Base-by-base conservation (phyloP, 2,888 invertebrate species). In the Chrysopilus asiliformis region DNA sequence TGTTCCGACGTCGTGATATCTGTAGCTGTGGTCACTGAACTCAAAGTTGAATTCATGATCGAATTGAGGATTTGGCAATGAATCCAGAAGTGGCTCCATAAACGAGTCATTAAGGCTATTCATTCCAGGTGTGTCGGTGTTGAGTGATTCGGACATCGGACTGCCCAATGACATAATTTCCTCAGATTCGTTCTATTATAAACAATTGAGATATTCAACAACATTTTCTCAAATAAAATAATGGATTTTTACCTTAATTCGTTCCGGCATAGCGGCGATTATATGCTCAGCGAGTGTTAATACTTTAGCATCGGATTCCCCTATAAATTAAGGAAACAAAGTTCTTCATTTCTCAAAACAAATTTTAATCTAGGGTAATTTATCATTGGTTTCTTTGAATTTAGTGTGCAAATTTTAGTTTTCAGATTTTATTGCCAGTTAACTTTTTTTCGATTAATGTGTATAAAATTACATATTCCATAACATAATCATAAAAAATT, bases 231-330 rank as follows among this genome's bases (percentile, higher is more conserved):
- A 3, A 32, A 27, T 28, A 34, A 24, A 18, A 19, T 22, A 8
- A 22, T 22, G 7, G 10, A 8, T 22, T 36, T 49, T 55, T 60
- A 84, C 84, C 78, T 97, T 97, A 58, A 95, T 97, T 53, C 93
- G 73, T 49, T 94, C 93, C 41, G 97, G 95, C 75, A 97, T 87
- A 9, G 95, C 95, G 36, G 94, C 95, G 55, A 97, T 97, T 51
- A 97, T 95, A 68, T 95, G 93, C 62, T 94, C 93, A 36, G 95
- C 95, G 56, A 97, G 68, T 38, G 90, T 91, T 53, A 90, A 72
- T 45, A 91, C 90, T 55, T 86, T 76, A 52, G 81, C 85, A 70
- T 89, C 86, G 68, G 87, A 86, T 64, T 87, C 87, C 79, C 87
- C 86, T 84, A 72, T 4, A 36, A 36, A 36, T 24, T 36, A 10